A percentile compares a stretch with the other conserved stretches of the same genome.
phyloP scores from a whole-genome alignment of 2,888 invertebrate genomes.

The Automeris io region DNA sequence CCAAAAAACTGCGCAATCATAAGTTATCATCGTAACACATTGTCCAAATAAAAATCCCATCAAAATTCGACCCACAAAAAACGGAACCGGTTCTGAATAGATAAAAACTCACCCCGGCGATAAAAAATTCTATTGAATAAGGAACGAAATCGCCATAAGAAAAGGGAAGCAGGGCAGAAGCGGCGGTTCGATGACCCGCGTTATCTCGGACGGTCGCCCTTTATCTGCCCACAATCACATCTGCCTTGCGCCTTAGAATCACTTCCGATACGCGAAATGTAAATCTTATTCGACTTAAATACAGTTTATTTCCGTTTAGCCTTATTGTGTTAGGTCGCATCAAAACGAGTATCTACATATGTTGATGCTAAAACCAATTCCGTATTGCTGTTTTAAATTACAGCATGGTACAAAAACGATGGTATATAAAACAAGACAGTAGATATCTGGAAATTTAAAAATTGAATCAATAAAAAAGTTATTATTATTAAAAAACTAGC shows the following conservation, averaged over 20 bases:
- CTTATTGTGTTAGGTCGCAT: neutral
- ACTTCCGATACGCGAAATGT: constrained; percentile 23
- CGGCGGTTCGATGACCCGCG: constrained; percentile 50
- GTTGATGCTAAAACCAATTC: neutral
- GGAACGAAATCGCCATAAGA: constrained; percentile 40
- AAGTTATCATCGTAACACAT: no score
- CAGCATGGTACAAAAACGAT: no score
- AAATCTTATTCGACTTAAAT: neutral
- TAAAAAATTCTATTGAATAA: neutral
- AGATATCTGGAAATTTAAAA: no score
- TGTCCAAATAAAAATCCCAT: neutral
- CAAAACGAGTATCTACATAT: no score
- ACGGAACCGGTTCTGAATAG: neutral
- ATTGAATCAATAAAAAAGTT: no score
- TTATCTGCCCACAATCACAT: constrained; percentile 57
- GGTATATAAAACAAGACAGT: no score
- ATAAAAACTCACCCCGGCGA: neutral
- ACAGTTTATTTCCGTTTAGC: neutral
- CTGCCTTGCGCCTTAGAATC: constrained; percentile 41
- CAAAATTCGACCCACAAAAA: neutral
- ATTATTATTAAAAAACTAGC: no score
- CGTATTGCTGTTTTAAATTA: no score
- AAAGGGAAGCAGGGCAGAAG: constrained; percentile 35
- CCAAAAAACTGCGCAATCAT: no score
- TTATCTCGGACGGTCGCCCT: constrained; percentile 59